Base-by-base conservation (phyloP, 2,888 invertebrate genomes). In the Pyralis farinalis region DNA sequence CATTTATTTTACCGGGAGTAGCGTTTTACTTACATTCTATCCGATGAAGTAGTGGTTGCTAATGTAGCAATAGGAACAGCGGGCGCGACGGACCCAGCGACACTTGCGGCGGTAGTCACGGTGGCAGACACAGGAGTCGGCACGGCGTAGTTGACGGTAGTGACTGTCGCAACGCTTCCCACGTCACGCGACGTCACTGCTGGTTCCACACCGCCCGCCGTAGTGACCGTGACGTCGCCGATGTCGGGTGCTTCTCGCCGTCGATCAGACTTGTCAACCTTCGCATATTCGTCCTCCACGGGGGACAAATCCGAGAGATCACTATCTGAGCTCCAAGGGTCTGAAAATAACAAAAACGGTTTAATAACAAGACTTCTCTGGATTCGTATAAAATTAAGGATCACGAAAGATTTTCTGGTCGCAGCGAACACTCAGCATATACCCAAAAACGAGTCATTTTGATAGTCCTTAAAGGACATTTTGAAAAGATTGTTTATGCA, bases 271-370 rank as follows among this genome's bases (percentile, higher is more conserved):
- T 86, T 87, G 48, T 86, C 86, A 29, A 87, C 83, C 58, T 86
- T 86, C 21, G 87, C 87, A 51, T 87, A 87, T 48, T 88, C 87
- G 52, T 92, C 92, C 55, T 96, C 95, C 38, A 95, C 94, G 0
- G 95, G 95, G 53, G 95, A 96, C 41, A 94, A 86, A 79, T 96
- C 96, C 1, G 96, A 96, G 33, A 95, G 92, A 73, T 97, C 96
- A 37, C 96, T 95, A 70, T 97, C 96, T 7, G 96, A 96, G 47
- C 95, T 91, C 88, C 95, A 95, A 8, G 94, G 93, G 74, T 94
- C 94, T 77, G 53, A 1, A 40, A 54, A 48, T 28, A 29, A 34
- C 12, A 35, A 32, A 16, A 25, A 7, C 39, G 1, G 22, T 3
- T 21, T 31, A 20, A 33, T 9, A 33, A n/a, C n/a, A n/a, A n/a